Evolutionary conservation across 2,113 vertebrate species (phyloP).

Genomic region (Thymallus thymallus): DNA sequence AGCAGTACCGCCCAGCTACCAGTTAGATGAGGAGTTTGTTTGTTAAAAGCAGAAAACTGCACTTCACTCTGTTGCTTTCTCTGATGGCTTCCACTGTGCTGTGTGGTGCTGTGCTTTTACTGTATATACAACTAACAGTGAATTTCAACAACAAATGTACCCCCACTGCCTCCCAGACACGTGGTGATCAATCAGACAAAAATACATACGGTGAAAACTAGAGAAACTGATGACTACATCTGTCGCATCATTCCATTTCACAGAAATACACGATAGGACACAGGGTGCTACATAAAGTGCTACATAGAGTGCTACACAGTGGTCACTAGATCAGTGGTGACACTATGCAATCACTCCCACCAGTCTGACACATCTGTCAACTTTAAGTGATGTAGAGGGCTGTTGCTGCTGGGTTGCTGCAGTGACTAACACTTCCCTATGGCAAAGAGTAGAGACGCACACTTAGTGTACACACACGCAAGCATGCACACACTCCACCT

Average conservation of each 20-base stretch:
- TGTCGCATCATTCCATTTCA: no score
- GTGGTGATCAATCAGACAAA: no score
- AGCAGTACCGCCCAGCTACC: background rate
- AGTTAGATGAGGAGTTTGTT: background rate
- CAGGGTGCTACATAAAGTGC: no score
- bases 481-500: background rate
- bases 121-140: no score
- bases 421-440: conserved; percentile 3
- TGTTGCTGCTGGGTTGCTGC: background rate
- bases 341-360: no score
- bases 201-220: no score
- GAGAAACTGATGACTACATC: no score
- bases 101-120: background rate
- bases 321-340: no score
- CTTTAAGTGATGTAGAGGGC: background rate
- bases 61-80: conserved; percentile 12
- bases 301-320: no score
- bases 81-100: background rate
- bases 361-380: background rate
- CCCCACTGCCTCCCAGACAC: no score
- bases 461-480: conserved; percentile 1
- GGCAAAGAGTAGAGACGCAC: background rate
- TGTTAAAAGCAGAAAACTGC: background rate
- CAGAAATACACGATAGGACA: no score
- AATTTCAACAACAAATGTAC: no score